phyloP scores from a whole-genome alignment of 30 jellyfish, hydroid and myxozoan genomes.

The Pelagia noctiluca region DNA sequence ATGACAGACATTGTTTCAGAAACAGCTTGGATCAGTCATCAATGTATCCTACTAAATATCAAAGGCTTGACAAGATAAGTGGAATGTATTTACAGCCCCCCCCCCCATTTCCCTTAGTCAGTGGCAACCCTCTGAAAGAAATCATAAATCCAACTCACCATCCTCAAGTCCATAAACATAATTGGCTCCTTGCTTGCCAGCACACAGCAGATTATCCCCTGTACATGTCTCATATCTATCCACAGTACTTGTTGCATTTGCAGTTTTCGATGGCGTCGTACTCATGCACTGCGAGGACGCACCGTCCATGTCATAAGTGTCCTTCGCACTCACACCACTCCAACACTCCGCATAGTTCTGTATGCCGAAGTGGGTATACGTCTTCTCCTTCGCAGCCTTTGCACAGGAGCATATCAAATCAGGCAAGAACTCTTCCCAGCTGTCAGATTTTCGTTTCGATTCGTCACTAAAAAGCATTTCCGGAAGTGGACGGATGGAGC shows the following conservation, averaged over 20 bases:
- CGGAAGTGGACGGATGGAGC: constrained; percentile 57
- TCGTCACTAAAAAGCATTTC: constrained; percentile 85
- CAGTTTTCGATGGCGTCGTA: constrained; percentile 3
- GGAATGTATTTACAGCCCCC: neutral
- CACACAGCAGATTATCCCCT: constrained; percentile 46
- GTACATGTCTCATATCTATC: constrained; percentile 47
- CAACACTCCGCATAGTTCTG: constrained; percentile 73
- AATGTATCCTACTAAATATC: neutral
- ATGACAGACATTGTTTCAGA: too few relatives aligned
- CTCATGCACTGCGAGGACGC: constrained; percentile 28
- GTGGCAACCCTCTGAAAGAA: too few relatives aligned
- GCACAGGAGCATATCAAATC: constrained; percentile 92
- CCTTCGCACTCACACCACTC: constrained; percentile 70
- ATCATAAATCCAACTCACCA: constrained; percentile 65
- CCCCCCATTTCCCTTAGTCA: neutral
- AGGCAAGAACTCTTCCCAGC: constrained; percentile 87
- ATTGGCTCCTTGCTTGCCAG: constrained; percentile 71
- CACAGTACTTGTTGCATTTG: neutral
- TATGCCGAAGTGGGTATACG: constrained; percentile 60
- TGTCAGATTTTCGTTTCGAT: constrained; percentile 58
- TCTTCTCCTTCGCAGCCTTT: constrained; percentile 69
- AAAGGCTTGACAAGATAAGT: too few relatives aligned
- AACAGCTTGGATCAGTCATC: too few relatives aligned
- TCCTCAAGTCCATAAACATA: constrained; percentile 66
- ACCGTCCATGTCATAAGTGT: constrained; percentile 63